Percentiles rank a stretch among this genome's conserved stretches.
phyloP scores from a whole-genome alignment of 2,888 invertebrate species.

The Sturmia bella region DNA sequence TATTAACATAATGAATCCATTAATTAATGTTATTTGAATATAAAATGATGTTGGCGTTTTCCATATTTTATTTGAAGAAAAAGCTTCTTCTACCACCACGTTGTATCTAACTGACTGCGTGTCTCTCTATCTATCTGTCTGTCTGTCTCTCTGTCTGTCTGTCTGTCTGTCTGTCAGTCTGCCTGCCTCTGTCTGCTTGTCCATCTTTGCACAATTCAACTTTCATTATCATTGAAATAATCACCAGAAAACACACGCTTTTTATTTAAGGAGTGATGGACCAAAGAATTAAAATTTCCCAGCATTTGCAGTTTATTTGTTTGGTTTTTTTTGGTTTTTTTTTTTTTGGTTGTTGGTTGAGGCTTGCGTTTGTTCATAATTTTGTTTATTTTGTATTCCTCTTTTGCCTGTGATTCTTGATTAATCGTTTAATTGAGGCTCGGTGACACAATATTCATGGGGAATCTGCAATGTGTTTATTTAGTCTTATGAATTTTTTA shows the following conservation, averaged over 20 bases:
- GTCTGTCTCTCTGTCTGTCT: too few species aligned
- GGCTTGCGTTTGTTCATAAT: slow-evolving; percentile 46
- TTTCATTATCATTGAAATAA: slow-evolving; percentile 12
- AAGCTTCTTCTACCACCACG: slow-evolving; percentile 14
- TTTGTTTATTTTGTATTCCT: slow-evolving; percentile 39
- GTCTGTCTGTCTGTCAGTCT: too few species aligned
- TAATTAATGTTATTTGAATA: slow-evolving; percentile 69
- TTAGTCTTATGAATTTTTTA: slow-evolving; percentile 21
- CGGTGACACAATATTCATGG: slow-evolving; percentile 31
- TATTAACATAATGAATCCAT: slow-evolving; percentile 70
- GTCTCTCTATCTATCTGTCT: too few species aligned
- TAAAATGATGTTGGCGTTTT: slow-evolving; percentile 26
- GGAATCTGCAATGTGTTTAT: slow-evolving; percentile 57
- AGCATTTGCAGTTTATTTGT: not conserved
- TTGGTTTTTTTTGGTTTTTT: not conserved
- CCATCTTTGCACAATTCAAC: too few species aligned
- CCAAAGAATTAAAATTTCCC: not conserved
- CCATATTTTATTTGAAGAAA: not conserved
- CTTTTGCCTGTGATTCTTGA: slow-evolving; percentile 19
- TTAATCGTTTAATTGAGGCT: slow-evolving; percentile 64
- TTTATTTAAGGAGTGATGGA: slow-evolving; percentile 52
- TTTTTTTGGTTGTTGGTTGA: not conserved
- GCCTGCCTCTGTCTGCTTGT: too few species aligned
- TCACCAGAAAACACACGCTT: slow-evolving; percentile 40
- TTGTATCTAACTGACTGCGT: too few species aligned